These are phyloP conservation scores for Heliconius ismenius DNA, from an alignment of 2,888 invertebrate genomes.

Conservation along the genomic window DNA sequence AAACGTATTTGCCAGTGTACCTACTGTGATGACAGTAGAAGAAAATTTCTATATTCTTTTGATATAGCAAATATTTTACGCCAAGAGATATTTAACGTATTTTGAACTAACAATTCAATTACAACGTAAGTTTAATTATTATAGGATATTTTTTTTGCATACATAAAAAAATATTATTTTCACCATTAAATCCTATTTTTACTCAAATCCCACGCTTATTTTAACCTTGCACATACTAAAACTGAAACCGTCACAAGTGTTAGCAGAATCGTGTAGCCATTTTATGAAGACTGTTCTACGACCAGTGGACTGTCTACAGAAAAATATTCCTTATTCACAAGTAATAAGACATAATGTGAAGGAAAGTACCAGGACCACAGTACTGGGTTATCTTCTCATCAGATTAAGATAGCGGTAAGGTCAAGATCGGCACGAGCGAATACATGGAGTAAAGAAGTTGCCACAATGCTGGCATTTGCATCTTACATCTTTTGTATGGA, in stretches of 20 bases:
- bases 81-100: too few species aligned
- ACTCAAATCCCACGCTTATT: conserved; percentile 44
- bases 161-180: background rate
- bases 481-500: conserved; percentile 44
- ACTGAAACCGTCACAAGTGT: conserved; percentile 68
- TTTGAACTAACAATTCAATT: too few species aligned
- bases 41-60: background rate
- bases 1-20: background rate
- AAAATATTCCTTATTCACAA: conserved; percentile 52
- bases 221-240: conserved; percentile 53
- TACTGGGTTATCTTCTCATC: conserved; percentile 74
- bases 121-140: too few species aligned
- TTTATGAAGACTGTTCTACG: conserved; percentile 69
- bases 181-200: conserved; percentile 20
- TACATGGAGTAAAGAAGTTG: conserved; percentile 53
- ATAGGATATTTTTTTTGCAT: too few species aligned
- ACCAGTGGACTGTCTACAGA: conserved; percentile 35
- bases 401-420: conserved; percentile 72
- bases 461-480: conserved; percentile 46
- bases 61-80: background rate
- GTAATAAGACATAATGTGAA: conserved; percentile 47
- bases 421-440: conserved; percentile 72
- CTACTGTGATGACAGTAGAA: background rate
- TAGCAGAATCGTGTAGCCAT: conserved; percentile 65
- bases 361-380: conserved; percentile 69